Base-by-base conservation (phyloP, 2,113 vertebrate genomes). In the Elephas maximus region DNA sequence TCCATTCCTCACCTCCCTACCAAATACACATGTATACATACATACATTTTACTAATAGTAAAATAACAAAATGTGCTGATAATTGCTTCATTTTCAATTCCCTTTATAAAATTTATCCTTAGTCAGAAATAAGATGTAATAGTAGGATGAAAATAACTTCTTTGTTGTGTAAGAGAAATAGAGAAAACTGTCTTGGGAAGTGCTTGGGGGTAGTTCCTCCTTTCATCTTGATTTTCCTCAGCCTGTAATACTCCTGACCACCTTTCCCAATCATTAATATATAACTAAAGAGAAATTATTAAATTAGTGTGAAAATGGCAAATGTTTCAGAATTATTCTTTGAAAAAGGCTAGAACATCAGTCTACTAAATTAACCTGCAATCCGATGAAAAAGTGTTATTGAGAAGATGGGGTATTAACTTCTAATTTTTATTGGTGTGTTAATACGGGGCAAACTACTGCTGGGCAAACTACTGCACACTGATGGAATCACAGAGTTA, bases 271-370 rank as follows among this genome's bases (percentile, higher is more conserved):
- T 48, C 30, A 63, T 33, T 8, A 63, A 71, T 81, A 57, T 53
- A 21, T 28, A 78, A 73, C 24, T 33, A 51, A 79, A 84, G 20
- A 41, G 41, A 73, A 90, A 73, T 88, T 63, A 90, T 81, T 96
- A 60, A 84, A 87, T 67, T 88, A 81, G 0, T 71, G 1, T 76
- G 74, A 91, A 95, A 83, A 86, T 89, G 15, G 26, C 3, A 90
- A 86, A 76, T 45, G 14, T 65, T 84, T 24, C 41, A n/a, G 24
- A 90, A 63, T 79, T 89, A 92, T 67, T 78, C 24, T 81, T 90
- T 78, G 33, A 30, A 62, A 94, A 94, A 80, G 12, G 33, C 14
- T 37, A 48, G 48, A 48, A 90, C 8, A 53, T 93, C 9, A 53
- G 18, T 65, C 12, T 76, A 63, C n/a, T 71, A 77, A 82, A 51